Evolutionary conservation across 2,888 invertebrate species (phyloP), one percentile per base, ranked within the genome.

Genomic region (Mellilla xanthometata): DNA sequence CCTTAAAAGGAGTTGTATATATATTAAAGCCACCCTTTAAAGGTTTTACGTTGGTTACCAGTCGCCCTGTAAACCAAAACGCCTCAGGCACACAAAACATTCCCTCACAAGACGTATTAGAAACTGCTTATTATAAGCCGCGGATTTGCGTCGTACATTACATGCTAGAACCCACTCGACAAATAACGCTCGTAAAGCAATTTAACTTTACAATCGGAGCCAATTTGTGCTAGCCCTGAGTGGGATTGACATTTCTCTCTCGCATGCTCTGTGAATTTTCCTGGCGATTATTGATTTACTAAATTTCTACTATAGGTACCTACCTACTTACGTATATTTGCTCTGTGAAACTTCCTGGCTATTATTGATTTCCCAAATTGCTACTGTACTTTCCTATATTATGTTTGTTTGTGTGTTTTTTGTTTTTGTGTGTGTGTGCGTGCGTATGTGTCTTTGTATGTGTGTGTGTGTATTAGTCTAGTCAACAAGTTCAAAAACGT

Each of bases 121-220:
- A 31, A 28, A 29, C 36, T 28, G 28, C 36, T 19, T 29, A 32
- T 23, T 30, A 38, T 23, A 34, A 31, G 9, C 11, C 31, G 15
- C 13, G 39, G 27, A 13, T 35, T 39, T 36, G 12, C 35, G 2
- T 2, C 43, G 36, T 22, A 46, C 41, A 38, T 48, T 49, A 40
- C 54, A 50, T 40, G 26, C 32, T 49, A 29, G 34, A 41, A 50
- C 34, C 52, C 49, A 44, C 51, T 46, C 42, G 40, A 32, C 38
- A 39, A n/a, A n/a, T 15, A 51, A 42, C 40, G 38, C 28, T 19
- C 39, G 32, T 49, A 41, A 42, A 54, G 54, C 61, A 72, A 72
- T 72, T 69, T 70, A 69, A 65, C 68, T 68, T 68, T 53, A 52
- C 58, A 60, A 60, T 62, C 53, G 41, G 40, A 51, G 27, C 54